Evolutionary conservation across 2,113 vertebrate species (phyloP).

Genomic region (Eurystomus gularis): DNA sequence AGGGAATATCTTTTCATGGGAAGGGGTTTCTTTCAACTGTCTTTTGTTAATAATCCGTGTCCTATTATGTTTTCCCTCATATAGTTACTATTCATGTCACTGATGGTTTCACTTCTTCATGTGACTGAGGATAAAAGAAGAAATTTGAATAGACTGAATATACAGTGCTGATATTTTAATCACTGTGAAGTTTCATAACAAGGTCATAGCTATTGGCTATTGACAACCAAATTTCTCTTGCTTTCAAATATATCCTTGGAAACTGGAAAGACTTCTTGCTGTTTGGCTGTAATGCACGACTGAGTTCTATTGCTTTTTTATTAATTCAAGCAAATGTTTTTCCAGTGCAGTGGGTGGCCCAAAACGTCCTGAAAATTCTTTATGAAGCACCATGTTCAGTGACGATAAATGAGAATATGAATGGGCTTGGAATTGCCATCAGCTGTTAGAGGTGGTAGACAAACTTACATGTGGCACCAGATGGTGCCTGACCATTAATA

Average conservation of each 20-base stretch:
- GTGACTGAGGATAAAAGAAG: not conserved
- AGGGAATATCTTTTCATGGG: not conserved
- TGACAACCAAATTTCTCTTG: constrained; percentile 8
- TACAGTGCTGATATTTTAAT: not conserved
- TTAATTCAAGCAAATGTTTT: not conserved
- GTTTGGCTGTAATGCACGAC: not conserved
- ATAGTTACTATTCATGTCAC: constrained; percentile 2
- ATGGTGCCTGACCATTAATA: not conserved
- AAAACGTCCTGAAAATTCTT: not conserved
- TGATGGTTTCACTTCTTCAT: not conserved
- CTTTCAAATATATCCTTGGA: constrained; percentile 17
- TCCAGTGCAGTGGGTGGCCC: not conserved
- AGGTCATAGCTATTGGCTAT: constrained; percentile 20
- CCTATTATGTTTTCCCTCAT: not conserved
- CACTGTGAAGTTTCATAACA: constrained; percentile 5
- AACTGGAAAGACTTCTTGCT: not conserved
- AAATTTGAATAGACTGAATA: constrained; percentile 15
- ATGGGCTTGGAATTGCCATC: not conserved
- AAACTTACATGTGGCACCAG: not conserved
- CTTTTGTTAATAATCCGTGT: not conserved
- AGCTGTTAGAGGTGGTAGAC: not conserved
- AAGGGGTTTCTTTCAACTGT: not conserved
- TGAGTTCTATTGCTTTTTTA: not conserved
- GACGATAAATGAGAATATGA: not conserved
- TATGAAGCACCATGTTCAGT: not conserved